Evolutionary conservation across 2,888 invertebrate genomes (phyloP), one percentile per base, ranked within the genome.

Genomic region (Mesopsocus fuscifrons): DNA sequence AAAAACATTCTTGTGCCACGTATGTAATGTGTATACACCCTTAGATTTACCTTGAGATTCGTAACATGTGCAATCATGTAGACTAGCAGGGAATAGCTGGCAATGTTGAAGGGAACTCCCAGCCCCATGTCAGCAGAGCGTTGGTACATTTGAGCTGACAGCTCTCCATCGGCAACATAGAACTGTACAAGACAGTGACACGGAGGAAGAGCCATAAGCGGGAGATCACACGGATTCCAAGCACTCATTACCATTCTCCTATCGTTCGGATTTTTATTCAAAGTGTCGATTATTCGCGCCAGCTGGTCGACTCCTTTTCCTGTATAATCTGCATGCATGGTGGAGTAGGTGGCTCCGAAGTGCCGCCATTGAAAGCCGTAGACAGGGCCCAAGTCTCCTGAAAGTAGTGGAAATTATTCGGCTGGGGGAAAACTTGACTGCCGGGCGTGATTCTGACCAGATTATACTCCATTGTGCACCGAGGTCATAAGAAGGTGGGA

Each of bases 321-420:
- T 2, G 64, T 68, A 56, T 97, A 97, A 60, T 94, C 78, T 16
- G 78, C 69, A 49, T 79, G 68, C 66, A 83, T 81, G 51, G 79
- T 74, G 40, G 69, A 63, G 59, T 98, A 97, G 52, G 81, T 65
- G 0, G 95, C 94, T 15, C 97, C 97, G 64, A 79, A 94, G 58
- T 98, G 94, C 45, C 95, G 72, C 97, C 97, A 98, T 59, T 97
- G 97, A 57, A 97, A 98, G 0, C 95, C 97, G 65, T 97, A 97
- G 2, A 97, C 76, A 1, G 97, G 97, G 0, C 95, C 95, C 34
- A 97, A 67, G 62, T 97, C 97, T 45, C 94, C 77, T 76, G 51
- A 8, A 51, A 49, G 40, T 4, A 23, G 30, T 18, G 44, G 41
- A 35, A 16, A 5, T 17, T 43, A 41, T 43, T 17, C 41, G 17